Base-by-base conservation (phyloP, 2,797 vertebrate species). In the Denticeps clupeoides region DNA sequence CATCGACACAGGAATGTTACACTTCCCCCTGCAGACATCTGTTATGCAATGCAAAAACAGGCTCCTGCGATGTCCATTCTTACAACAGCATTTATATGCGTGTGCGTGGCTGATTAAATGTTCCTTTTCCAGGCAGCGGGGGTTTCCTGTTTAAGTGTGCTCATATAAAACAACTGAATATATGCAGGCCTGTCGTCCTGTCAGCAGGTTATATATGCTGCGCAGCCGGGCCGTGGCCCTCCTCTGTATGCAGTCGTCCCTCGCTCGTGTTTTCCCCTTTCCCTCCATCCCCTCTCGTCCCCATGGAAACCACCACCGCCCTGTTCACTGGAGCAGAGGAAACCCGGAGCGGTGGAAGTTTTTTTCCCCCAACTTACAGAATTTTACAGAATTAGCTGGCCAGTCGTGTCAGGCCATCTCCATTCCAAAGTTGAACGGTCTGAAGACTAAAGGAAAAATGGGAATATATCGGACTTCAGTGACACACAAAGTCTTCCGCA, bases 291-390 rank as follows among this genome's bases (percentile, higher is more conserved):
- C 42, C 35, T 23, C 18, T 38, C 10, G 25, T 55, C 44, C 23
- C 45, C 38, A 49, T 48, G 42, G 48, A 41, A 52, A 58, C 56
- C 19, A 43, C 33, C 32, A n/a, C 18, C 23, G 32, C 38, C 49
- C 53, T 56, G 25, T 24, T 51, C 53, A 58, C 35, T 56, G 52
- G 47, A 51, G 45, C 51, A 59, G 40, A 52, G 52, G 45, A 35
- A 29, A 41, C 41, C 41, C 35, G 48, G 45, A 41, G 38, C 23
- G 28, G 49, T 45, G 45, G 26, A 29, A 35, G 40, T 31, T 33
- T 13, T 15, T 31, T 15, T 13, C 7, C 5, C n/a, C 29, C 5
- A 4, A 5, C 8, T 38, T 16, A 21, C 35, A 38, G 16, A 47
- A 27, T 49, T 49, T 42, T 48, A 40, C 37, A 48, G 51, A 56